Conservation (phyloP, 2,113 vertebrate genomes). For the Poeciliopsis retropinna region DNA sequence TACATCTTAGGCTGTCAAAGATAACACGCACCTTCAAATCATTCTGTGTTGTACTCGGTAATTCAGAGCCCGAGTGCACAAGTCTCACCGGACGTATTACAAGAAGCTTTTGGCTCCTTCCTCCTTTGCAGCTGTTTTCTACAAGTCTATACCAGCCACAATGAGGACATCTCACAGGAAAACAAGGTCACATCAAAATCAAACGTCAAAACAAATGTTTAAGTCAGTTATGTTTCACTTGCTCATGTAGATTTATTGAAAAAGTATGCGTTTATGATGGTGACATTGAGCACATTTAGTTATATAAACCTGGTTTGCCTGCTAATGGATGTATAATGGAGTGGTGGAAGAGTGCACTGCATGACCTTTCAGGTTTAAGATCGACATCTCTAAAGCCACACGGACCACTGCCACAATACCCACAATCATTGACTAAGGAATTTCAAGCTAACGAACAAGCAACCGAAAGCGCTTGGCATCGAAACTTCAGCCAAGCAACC, state of each 20-base stretch:
- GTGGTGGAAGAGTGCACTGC: slow-evolving; percentile 12
- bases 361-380: slow-evolving; percentile 52
- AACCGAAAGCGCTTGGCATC: slow-evolving; percentile 34
- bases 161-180: slow-evolving; percentile 18
- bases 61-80: slow-evolving; percentile 31
- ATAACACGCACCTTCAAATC: slow-evolving; percentile 45
- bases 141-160: slow-evolving; percentile 23
- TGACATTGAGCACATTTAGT: slow-evolving; percentile 38
- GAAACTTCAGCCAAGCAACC: slow-evolving; percentile 38
- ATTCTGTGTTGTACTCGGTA: slow-evolving; percentile 21
- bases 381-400: slow-evolving; percentile 26
- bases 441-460: slow-evolving; percentile 48
- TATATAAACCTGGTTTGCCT: slow-evolving; percentile 38
- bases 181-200: slow-evolving; percentile 26
- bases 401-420: slow-evolving; percentile 11
- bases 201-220: slow-evolving; percentile 5
- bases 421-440: slow-evolving; percentile 40
- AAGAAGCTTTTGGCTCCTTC: slow-evolving; percentile 12
- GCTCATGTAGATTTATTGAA: slow-evolving; percentile 17
- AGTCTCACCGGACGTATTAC: slow-evolving; percentile 12
- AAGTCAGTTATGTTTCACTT: slow-evolving; percentile 14
- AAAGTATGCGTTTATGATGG: slow-evolving; percentile 16
- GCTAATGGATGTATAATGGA: slow-evolving; percentile 58
- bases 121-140: slow-evolving; percentile 18
- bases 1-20: slow-evolving; percentile 30